Conservation (phyloP, 2,797 vertebrate species). For the Mormyrops attenuatus region DNA sequence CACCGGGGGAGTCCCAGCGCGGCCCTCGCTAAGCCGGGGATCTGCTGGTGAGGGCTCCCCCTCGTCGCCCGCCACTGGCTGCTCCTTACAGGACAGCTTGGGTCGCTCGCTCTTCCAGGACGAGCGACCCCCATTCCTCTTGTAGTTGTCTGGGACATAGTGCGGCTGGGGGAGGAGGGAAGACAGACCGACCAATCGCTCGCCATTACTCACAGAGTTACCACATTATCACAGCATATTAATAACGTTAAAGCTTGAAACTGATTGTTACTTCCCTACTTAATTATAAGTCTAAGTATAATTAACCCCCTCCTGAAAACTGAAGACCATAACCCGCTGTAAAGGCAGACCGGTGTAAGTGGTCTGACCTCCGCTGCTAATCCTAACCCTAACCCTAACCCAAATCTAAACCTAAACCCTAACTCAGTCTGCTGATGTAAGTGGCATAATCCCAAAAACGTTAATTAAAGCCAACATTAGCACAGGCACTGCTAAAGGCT, state of each 20-base stretch:
- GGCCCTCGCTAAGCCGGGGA: slow-evolving; percentile 58
- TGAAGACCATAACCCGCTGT: background rate
- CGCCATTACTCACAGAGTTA: background rate
- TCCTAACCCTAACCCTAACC: background rate
- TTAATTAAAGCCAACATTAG: background rate
- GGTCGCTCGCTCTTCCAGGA: slow-evolving; percentile 72
- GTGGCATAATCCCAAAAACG: background rate
- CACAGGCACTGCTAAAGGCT: background rate
- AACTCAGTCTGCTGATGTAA: background rate
- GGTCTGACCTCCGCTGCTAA: background rate
- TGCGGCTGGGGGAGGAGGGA: slow-evolving; percentile 58
- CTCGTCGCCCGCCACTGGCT: slow-evolving; percentile 52
- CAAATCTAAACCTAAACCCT: background rate
- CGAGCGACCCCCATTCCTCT: slow-evolving; percentile 70
- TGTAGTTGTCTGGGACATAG: slow-evolving; percentile 77
- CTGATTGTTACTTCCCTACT: background rate
- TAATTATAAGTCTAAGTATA: background rate
- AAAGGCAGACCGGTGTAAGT: background rate
- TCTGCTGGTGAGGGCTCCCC: slow-evolving; percentile 68
- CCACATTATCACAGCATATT: background rate
- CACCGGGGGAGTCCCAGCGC: slow-evolving; percentile 33
- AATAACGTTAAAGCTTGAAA: background rate
- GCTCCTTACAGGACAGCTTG: slow-evolving; percentile 44
- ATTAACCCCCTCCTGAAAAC: background rate
- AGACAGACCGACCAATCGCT: background rate